These are phyloP conservation scores for Paraplagusia blochii DNA, from an alignment of 2,113 vertebrate species.

Conservation along the genomic window DNA sequence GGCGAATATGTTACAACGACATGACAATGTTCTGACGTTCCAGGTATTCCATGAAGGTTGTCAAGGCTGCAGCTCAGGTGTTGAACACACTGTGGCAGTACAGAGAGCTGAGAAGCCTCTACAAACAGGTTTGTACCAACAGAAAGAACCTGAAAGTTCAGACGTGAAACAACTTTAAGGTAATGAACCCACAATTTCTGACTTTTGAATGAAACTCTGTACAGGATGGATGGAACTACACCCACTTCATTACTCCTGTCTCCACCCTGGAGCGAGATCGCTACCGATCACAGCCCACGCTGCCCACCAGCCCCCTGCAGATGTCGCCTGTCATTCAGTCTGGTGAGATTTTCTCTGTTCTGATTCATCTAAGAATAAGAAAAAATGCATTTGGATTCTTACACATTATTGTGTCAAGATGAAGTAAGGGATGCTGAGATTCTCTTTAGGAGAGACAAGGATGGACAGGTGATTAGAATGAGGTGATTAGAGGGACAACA, in stretches of 20 bases:
- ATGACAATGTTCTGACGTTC: background rate
- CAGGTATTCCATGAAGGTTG: conserved; percentile 95
- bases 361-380: background rate
- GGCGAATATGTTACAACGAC: too few species aligned
- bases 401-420: too few species aligned
- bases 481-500: too few species aligned
- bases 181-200: background rate
- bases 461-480: too few species aligned
- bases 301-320: conserved; percentile 91
- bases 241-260: conserved; percentile 94
- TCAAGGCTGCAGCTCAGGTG: conserved; percentile 96
- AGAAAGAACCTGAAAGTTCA: too few species aligned
- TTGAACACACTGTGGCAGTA: conserved; percentile 98
- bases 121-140: conserved; percentile 86
- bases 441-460: too few species aligned
- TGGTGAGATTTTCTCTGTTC: conserved; percentile 70
- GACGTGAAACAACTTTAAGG: too few species aligned
- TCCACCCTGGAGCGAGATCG: conserved; percentile 93
- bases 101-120: conserved; percentile 93
- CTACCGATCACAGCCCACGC: conserved; percentile 94
- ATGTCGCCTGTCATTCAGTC: conserved; percentile 95
- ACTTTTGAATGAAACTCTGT: background rate
- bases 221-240: conserved; percentile 98
- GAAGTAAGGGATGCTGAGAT: too few species aligned
- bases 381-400: too few species aligned